Conservation (phyloP, 2,888 invertebrate genomes). For the Hydropsyche betteni region DNA sequence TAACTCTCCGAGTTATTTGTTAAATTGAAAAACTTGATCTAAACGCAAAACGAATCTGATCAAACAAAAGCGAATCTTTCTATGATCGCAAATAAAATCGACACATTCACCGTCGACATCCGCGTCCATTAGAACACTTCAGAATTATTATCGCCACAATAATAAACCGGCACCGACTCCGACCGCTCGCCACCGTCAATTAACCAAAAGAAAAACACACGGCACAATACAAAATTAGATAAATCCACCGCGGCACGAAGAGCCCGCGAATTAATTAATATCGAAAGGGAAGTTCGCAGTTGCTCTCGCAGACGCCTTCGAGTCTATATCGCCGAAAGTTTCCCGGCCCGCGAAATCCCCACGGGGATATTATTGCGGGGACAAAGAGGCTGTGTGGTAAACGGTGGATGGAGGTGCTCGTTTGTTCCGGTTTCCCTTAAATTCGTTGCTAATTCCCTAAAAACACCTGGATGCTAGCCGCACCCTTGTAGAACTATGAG, state of each 20-base stretch:
- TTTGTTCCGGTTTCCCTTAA: conserved; percentile 11
- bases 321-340: conserved; percentile 10
- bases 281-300: conserved; percentile 19
- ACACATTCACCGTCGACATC: too few relatives aligned
- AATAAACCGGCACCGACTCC: too few relatives aligned
- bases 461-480: conserved; percentile 8
- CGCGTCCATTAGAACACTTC: too few relatives aligned
- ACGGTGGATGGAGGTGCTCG: not conserved
- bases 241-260: not conserved
- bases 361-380: not conserved
- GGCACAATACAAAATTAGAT: too few relatives aligned
- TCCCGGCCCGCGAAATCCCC: not conserved
- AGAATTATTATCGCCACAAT: too few relatives aligned
- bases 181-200: too few relatives aligned
- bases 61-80: too few relatives aligned
- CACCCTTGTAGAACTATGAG: not conserved
- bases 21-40: too few relatives aligned
- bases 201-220: too few relatives aligned
- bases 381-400: not conserved
- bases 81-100: too few relatives aligned
- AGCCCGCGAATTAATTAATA: not conserved
- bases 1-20: too few relatives aligned
- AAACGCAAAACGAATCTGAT: too few relatives aligned
- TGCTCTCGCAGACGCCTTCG: not conserved
- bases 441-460: conserved; percentile 18